Evolutionary conservation across 2,113 vertebrate genomes (phyloP).

Genomic region (Dolichotis patagonum): DNA sequence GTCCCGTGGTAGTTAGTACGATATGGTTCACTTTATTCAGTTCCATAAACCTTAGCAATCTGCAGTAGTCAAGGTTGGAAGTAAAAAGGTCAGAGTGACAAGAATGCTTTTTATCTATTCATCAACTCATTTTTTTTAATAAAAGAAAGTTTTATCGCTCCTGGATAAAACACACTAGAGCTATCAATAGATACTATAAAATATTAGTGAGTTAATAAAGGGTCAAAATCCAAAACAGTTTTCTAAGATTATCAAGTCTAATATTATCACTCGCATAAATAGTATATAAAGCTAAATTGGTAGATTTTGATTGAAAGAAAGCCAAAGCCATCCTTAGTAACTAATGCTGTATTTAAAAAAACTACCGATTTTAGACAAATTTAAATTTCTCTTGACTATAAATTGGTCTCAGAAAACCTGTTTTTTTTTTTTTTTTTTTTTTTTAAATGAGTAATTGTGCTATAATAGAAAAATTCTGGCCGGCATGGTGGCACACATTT

Average conservation of each 20-base stretch:
- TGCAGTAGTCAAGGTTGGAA: neutral
- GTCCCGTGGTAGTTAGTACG: neutral
- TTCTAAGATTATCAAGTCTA: neutral
- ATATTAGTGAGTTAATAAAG: constrained; percentile 48
- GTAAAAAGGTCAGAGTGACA: neutral
- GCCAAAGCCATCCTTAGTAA: neutral
- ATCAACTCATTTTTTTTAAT: neutral
- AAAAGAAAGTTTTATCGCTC: constrained; percentile 18
- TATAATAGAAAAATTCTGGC: neutral
- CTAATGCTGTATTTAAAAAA: neutral
- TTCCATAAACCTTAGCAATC: neutral
- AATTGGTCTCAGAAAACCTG: neutral
- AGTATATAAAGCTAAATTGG: constrained; percentile 22
- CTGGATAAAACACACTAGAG: constrained; percentile 53
- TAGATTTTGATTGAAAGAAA: constrained; percentile 30
- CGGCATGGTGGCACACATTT: too few species aligned
- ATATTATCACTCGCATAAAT: constrained; percentile 30
- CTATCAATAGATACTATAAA: constrained; percentile 51
- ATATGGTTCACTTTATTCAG: neutral
- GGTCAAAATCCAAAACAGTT: constrained; percentile 51
- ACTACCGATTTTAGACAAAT: neutral
- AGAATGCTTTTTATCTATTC: neutral
- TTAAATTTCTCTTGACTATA: neutral
- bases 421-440: neutral
- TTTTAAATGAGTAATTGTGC: neutral